Evolutionary conservation across 2,113 vertebrate species (phyloP).

Genomic region (Ochotona curzoniae): DNA sequence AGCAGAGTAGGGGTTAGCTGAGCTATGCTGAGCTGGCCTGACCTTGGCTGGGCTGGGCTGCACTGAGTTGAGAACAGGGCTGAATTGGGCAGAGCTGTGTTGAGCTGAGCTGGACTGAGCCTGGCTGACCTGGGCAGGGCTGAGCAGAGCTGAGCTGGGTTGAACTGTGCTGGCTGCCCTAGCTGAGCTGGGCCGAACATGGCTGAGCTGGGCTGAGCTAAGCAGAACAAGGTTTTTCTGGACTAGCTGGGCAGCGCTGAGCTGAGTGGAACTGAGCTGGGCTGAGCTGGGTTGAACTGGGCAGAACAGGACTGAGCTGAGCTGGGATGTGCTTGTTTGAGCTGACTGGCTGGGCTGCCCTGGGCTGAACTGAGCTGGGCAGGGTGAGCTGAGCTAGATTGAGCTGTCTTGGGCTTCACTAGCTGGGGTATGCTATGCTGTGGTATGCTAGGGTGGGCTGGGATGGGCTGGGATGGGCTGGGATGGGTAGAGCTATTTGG

Average conservation of each 20-base stretch:
- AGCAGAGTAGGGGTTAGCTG: not conserved
- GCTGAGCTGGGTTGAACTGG: accelerated
- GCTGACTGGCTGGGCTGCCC: too few relatives aligned
- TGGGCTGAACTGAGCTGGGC: not conserved
- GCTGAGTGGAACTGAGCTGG: accelerated
- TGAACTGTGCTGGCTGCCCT: accelerated
- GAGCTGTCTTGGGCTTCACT: not conserved
- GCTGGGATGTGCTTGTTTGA: too few relatives aligned
- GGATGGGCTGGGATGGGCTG: not conserved
- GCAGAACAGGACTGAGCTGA: accelerated
- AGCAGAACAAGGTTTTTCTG: too few relatives aligned
- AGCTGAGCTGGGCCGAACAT: accelerated
- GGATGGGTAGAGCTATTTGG: accelerated
- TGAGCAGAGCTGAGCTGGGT: not conserved
- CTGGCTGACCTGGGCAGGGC: accelerated
- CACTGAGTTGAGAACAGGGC: accelerated
- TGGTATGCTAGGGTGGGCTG: not conserved
- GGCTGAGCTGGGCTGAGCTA: accelerated
- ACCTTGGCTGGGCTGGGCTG: not conserved
- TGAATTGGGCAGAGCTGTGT: not conserved
- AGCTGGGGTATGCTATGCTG: accelerated
- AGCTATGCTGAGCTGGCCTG: not conserved
- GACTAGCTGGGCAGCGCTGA: not conserved
- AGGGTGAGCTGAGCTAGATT: not conserved
- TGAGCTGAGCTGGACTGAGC: not conserved